phyloP scores from a whole-genome alignment of 2,113 vertebrate genomes.

The Nothobranchius kuhntae region DNA sequence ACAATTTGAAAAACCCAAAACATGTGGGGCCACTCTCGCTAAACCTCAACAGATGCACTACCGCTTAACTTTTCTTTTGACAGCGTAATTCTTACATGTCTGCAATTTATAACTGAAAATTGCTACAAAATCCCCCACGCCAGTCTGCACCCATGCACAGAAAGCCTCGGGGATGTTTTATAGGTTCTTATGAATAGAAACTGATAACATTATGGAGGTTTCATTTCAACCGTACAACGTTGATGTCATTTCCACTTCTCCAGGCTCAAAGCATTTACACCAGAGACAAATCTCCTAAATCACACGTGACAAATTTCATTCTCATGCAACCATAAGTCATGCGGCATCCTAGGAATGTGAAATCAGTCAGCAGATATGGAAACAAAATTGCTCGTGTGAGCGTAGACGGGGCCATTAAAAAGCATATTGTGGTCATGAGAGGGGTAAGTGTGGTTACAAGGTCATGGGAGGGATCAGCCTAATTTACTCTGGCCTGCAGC shows the following conservation, averaged over 20 bases:
- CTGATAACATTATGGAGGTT: conserved; percentile 61
- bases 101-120: conserved; percentile 56
- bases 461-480: conserved; percentile 44
- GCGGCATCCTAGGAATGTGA: conserved; percentile 59
- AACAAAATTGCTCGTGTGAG: conserved; percentile 52
- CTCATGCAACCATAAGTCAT: conserved; percentile 51
- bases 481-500: conserved; percentile 36
- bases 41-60: conserved; percentile 18
- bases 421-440: conserved; percentile 50
- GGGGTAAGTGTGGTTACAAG: conserved; percentile 51
- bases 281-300: conserved; percentile 60
- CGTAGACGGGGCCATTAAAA: conserved; percentile 62
- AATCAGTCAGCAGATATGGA: conserved; percentile 42
- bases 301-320: conserved; percentile 67
- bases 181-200: conserved; percentile 67
- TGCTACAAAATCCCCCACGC: conserved; percentile 36
- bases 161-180: conserved; percentile 44
- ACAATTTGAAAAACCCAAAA: conserved; percentile 36
- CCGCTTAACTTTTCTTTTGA: conserved; percentile 53
- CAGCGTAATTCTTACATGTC: conserved; percentile 54
- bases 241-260: conserved; percentile 63
- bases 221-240: conserved; percentile 69
- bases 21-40: conserved; percentile 17
- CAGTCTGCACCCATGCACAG: conserved; percentile 35
- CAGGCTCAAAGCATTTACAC: conserved; percentile 39